Base-by-base conservation (phyloP, 2,797 vertebrate genomes). In the Sphaeramia orbicularis region DNA sequence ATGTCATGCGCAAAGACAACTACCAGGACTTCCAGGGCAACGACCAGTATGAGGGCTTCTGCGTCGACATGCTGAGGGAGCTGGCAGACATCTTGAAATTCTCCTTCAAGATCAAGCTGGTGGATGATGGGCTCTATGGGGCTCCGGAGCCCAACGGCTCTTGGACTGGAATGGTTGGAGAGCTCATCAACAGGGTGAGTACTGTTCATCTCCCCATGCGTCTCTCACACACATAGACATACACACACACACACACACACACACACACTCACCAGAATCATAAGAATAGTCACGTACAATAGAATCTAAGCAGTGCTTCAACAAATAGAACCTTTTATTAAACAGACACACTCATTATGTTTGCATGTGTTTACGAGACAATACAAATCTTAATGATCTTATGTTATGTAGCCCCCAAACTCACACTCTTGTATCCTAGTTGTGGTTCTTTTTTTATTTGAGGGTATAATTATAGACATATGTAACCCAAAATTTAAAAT, bases 141-240 rank as follows among this genome's bases (percentile, higher is more conserved):
- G 97, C 96, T 0, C 97, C 96, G 0, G 96, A 98, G 70, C 93
- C 96, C 84, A 98, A 98, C 0, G 97, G 97, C 49, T 97, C 96
- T 56, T 98, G 97, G 96, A 98, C 96, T 0, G 97, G 97, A 61
- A 97, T 98, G 96, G 97, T 98, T 42, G 97, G 96, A 60, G 97
- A 98, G 84, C 95, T 98, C 70, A 97, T 98, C 88, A 96, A 97
- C 86, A 92, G 97, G 93, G 97, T 98, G 93, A 15, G 92, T 74
- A 11, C n/a, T 27, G 19, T 51, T 62, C 14, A 19, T 35, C 51
- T 24, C 32, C 15, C 52, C n/a, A n/a, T n/a, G n/a, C n/a, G n/a
- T 13, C 45, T 41, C 35, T n/a, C 43, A 56, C 15, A 41, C 19
- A 49, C 56, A 50, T 66, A 50, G 53, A 59, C 27, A 27, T 47